Base-by-base conservation (phyloP, 2,113 vertebrate species). In the Henicopernis longicauda region DNA sequence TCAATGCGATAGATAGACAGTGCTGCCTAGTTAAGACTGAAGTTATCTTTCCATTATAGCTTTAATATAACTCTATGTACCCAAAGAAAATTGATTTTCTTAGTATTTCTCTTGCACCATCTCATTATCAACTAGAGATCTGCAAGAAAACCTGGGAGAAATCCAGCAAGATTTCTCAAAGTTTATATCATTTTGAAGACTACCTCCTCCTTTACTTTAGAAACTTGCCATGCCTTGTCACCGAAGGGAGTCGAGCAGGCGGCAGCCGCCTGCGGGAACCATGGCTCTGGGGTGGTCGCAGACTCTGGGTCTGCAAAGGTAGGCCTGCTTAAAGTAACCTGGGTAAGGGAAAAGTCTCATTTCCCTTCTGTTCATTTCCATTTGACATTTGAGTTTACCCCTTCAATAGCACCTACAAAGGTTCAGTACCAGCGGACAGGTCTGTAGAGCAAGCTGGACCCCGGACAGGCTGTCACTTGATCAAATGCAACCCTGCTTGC, bases 221-320 rank as follows among this genome's bases (percentile, higher is more conserved):
- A 16, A 63, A 26, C 7, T 8, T 1, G 1, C 52, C 0, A 0
- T 8, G 36, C 77, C 66, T 34, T 36, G 23, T 22, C 57, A 29
- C 29, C 6, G 0, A 5, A 2, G 17, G 44, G 38, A 78, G 38
- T 0, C 0, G 1, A 57, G 63, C 62, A 22, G n/a, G 29, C 2
- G 14, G 81, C 65, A 47, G 58, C 57, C 6, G 11, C 54, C 7
- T 3, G 12, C 1, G 7, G 65, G 40, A 65, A 17, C 44, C 1
- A 0, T 4, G 2, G 54, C 59, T 20, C 5, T 2, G 0, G 19
- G 40, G 25, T 1, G 2, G n/a, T 3, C 1, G 0, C 7, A 8
- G 26, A 3, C 27, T 10, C 65, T 3, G 22, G 17, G 17, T 44
- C 6, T 50, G 45, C 58, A 47, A 14, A 4, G 9, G 6, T 65